Evolutionary conservation across 1,140 invertebrate species (phyloP), one percentile per base, ranked within the genome.

Genomic region (Drosophila pallidifrons): DNA sequence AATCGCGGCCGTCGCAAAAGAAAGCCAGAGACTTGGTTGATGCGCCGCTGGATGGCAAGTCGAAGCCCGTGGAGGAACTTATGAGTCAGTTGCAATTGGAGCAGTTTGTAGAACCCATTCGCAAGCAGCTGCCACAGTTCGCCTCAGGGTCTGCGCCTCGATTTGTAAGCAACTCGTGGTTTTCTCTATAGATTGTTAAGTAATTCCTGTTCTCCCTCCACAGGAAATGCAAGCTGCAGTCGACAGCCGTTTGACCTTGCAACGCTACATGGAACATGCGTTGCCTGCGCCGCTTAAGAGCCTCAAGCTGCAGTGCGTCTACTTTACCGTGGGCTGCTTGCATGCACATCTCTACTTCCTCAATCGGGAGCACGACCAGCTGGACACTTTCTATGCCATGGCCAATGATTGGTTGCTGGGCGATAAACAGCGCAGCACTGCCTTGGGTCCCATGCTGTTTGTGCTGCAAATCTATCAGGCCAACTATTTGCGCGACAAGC

Each of bases 341-440:
- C 78, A 83, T 80, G 91, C 91, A 1, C 81, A 91, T 2, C 59
- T 92, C 5, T 51, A 75, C 32, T 92, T 80, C 7, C 68, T 92
- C 0, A 79, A 77, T 47, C 54, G 85, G 5, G 61, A 89, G 1
- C 57, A 73, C 25, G 79, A 79, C 0, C 76, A 89, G 57, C 41
- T 92, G n/a, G 74, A 89, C 4, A 64, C 72, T 3, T 92, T 91
- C 30, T 92, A 92, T 59, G 67, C 45, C 5, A 41, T 49, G 43
- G 59, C 87, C 1, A 58, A 71, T 16, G 47, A 35, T n/a, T 91
- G 77, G 77, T 20, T 92, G 13, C 30, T 59, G 5, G 46, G 68
- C 25, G 49, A 74, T 1, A 5, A 43, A 2, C 1, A 55, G 3
- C 67, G 61, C 3, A 13, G 35, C 6, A 5, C n/a, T 1, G 30